These are phyloP conservation scores for Volucella zonaria DNA, from an alignment of 2,888 invertebrate genomes.

Conservation along the genomic window DNA sequence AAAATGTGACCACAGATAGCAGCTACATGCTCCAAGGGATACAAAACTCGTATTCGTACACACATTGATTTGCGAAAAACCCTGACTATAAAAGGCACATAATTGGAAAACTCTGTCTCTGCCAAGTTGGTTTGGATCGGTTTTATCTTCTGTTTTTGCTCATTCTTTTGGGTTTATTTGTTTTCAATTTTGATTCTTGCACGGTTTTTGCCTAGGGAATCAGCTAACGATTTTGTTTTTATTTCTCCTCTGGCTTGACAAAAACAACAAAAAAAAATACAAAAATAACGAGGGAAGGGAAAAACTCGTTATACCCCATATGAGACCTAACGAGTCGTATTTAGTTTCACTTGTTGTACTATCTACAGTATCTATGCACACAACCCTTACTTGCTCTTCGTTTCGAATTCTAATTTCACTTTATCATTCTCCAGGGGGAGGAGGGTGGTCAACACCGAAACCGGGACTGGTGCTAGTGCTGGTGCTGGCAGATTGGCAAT, in stretches of 20 bases:
- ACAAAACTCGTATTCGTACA: not conserved
- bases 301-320: constrained; percentile 54
- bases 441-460: not conserved
- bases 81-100: constrained; percentile 64
- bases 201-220: constrained; percentile 62
- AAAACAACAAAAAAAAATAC: constrained; percentile 1
- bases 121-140: constrained; percentile 42
- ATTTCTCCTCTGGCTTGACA: not conserved
- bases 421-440: constrained; percentile 37
- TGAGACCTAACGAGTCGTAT: constrained; percentile 71
- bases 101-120: constrained; percentile 69
- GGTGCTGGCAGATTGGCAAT: constrained; percentile 4
- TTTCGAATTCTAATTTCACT: constrained; percentile 63
- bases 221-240: constrained; percentile 64
- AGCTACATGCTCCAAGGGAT: constrained; percentile 45
- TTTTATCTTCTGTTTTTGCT: constrained; percentile 14
- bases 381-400: constrained; percentile 1
- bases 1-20: constrained; percentile 55
- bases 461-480: too few relatives aligned
- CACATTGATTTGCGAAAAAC: constrained; percentile 42
- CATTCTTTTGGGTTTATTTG: constrained; percentile 41
- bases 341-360: constrained; percentile 65
- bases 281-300: not conserved
- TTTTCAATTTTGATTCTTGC: constrained; percentile 50
- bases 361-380: not conserved